phyloP scores from a whole-genome alignment of 1,140 invertebrate genomes.

The Drosophila saltans region DNA sequence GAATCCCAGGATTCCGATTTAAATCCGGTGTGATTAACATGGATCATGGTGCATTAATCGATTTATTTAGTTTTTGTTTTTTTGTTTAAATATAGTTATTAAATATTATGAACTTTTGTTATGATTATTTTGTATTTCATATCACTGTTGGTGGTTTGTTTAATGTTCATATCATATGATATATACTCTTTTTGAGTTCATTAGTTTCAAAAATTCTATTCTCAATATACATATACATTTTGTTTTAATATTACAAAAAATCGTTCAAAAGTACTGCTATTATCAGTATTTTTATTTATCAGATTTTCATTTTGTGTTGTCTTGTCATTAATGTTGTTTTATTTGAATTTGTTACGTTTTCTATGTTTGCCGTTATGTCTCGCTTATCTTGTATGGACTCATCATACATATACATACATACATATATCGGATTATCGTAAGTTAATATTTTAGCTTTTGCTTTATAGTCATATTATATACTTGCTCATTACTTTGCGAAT shows the following conservation, averaged over 20 bases:
- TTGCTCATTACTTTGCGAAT: slow-evolving; percentile 49
- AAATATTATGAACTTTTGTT: slow-evolving; percentile 47
- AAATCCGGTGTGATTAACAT: not conserved
- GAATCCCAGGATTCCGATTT: not conserved
- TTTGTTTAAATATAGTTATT: slow-evolving; percentile 35
- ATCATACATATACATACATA: slow-evolving; percentile 51
- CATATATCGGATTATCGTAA: slow-evolving; percentile 48
- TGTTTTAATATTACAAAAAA: slow-evolving; percentile 65
- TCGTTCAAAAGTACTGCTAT: slow-evolving; percentile 47
- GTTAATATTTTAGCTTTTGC: slow-evolving; percentile 24
- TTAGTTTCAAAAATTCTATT: slow-evolving; percentile 68
- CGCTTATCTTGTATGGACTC: slow-evolving; percentile 37
- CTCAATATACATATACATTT: slow-evolving; percentile 72
- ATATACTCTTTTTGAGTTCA: slow-evolving; percentile 54
- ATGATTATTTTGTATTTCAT: slow-evolving; percentile 68
- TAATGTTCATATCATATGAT: slow-evolving; percentile 57
- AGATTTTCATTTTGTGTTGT: slow-evolving; percentile 7
- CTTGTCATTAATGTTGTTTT: slow-evolving; percentile 14
- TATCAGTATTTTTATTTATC: not conserved
- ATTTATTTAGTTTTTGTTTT: slow-evolving; percentile 40
- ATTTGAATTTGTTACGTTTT: slow-evolving; percentile 62
- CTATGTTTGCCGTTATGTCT: slow-evolving; percentile 39
- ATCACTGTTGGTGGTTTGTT: slow-evolving; percentile 80
- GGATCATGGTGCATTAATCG: slow-evolving; percentile 43
- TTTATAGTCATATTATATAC: slow-evolving; percentile 34